Conservation (phyloP, 2,113 vertebrate genomes). For the Martes martes region DNA sequence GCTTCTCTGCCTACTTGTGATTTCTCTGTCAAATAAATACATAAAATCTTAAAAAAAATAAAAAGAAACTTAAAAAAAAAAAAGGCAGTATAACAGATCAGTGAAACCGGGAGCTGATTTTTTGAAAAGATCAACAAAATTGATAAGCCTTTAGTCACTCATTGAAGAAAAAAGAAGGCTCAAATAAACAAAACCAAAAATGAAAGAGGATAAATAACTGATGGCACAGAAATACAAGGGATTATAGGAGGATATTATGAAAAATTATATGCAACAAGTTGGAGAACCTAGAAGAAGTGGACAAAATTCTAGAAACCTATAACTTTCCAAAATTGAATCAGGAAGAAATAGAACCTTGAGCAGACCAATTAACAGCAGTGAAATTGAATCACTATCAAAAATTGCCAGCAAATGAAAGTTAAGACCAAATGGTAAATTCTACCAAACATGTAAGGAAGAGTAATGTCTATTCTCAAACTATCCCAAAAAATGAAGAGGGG, state of each 20-base stretch:
- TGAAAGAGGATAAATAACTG: neutral
- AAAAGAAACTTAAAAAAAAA: neutral
- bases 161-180: neutral
- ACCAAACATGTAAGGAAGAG: neutral
- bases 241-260: neutral
- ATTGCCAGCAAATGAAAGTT: neutral
- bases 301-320: neutral
- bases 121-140: neutral
- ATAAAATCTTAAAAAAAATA: too few species aligned
- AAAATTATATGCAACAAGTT: neutral
- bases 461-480: neutral
- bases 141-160: neutral
- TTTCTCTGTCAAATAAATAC: too few species aligned
- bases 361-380: neutral
- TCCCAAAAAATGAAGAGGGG: neutral
- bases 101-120: neutral
- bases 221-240: neutral
- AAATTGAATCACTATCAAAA: neutral
- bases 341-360: neutral
- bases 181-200: neutral
- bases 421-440: neutral
- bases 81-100: neutral
- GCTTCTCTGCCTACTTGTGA: too few species aligned
- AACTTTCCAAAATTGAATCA: neutral
- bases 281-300: neutral